Percentiles rank a stretch among this genome's conserved stretches.
Evolutionary conservation across 1,140 invertebrate species (phyloP).

Genomic region (Drosophila elegans): DNA sequence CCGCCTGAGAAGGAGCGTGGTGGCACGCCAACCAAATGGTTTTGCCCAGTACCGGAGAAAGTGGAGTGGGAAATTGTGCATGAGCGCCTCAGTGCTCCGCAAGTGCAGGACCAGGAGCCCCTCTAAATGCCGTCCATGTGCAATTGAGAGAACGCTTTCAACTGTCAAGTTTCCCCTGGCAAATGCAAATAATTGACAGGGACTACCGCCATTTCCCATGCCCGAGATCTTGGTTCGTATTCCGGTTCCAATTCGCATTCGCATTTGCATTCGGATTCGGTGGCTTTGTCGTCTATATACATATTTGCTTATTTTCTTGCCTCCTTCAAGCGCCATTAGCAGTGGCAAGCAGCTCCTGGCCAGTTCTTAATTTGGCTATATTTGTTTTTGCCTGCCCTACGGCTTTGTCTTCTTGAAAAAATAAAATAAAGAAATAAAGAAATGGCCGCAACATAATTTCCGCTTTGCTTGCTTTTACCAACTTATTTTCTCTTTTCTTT

Average conservation of each 20-base stretch:
- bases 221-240: conserved; percentile 1
- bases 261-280: conserved; percentile 2
- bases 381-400: conserved; percentile 31
- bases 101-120: conserved; percentile 13
- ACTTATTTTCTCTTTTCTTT: conserved; percentile 29
- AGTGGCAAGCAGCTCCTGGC: conserved; percentile 3
- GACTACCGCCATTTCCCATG: conserved; percentile 20
- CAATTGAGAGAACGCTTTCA: conserved; percentile 56
- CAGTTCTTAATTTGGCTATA: conserved; percentile 41
- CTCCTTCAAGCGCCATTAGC: conserved; percentile 26
- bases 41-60: neutral
- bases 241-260: conserved; percentile 1
- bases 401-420: conserved; percentile 59
- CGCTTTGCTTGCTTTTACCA: conserved; percentile 43
- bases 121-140: conserved; percentile 24
- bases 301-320: conserved; percentile 12
- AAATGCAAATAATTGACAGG: conserved; percentile 78
- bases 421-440: conserved; percentile 18
- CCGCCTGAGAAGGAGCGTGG: conserved; percentile 6
- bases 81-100: conserved; percentile 51
- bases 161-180: conserved; percentile 31
- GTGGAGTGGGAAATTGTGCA: conserved; percentile 55
- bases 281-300: conserved; percentile 1
- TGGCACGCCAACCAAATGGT: conserved; percentile 53
- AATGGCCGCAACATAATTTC: conserved; percentile 72